phyloP scores from a whole-genome alignment of 1,140 invertebrate genomes.

The Nylanderia fulva region DNA sequence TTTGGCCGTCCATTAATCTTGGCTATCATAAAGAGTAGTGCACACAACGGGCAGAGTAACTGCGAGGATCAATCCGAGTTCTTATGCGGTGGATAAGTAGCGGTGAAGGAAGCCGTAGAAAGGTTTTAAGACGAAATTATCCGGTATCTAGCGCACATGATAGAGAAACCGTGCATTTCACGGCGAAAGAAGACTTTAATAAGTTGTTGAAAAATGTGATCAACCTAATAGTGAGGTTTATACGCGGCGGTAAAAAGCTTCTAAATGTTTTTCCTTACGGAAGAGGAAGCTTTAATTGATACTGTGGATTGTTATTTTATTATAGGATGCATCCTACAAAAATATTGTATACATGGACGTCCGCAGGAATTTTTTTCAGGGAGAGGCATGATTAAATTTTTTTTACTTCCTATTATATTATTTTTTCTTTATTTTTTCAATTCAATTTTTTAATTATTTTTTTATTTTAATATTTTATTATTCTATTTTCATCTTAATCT shows the following conservation, averaged over 20 bases:
- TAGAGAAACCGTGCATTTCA: constrained; percentile 8
- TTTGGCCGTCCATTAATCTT: constrained; percentile 44
- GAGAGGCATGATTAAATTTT: too few species aligned
- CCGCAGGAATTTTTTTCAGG: too few species aligned
- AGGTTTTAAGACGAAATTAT: constrained; percentile 9
- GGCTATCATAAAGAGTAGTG: constrained; percentile 35
- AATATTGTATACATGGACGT: too few species aligned
- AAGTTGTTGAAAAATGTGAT: not conserved
- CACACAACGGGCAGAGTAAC: constrained; percentile 15
- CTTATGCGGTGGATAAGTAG: constrained; percentile 9
- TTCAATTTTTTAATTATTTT: too few species aligned
- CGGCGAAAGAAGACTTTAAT: not conserved
- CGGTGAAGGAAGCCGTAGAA: not conserved
- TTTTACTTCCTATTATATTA: too few species aligned
- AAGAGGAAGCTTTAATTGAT: not conserved
- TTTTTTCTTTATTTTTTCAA: too few species aligned
- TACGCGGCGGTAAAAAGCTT: not conserved
- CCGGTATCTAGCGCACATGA: not conserved
- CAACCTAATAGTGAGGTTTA: not conserved
- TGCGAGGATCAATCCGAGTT: constrained; percentile 43
- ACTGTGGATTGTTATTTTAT: not conserved
- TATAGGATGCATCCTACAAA: too few species aligned
- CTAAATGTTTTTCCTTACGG: not conserved
- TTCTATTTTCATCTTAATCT: too few species aligned
- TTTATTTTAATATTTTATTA: too few species aligned